These are phyloP conservation scores for Cyrtonyx montezumae DNA, from an alignment of 2,113 vertebrate genomes.

Conservation along the genomic window DNA sequence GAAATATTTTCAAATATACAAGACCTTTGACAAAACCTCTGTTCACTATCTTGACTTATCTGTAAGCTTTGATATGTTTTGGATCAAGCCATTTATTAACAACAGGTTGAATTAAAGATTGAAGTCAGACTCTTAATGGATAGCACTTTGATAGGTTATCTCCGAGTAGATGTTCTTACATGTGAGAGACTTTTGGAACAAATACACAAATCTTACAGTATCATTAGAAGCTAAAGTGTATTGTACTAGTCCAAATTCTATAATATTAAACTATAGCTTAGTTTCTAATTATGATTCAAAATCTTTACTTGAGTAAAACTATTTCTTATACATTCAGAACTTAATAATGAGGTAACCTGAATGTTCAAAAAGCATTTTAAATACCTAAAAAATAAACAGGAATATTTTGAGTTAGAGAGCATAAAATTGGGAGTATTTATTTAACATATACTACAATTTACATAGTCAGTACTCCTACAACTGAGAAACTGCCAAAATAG, in stretches of 20 bases:
- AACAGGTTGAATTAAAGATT: conserved; percentile 13
- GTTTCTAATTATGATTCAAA: not conserved
- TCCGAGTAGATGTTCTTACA: not conserved
- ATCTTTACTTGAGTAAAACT: not conserved
- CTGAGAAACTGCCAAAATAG: not conserved
- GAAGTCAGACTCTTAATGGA: conserved; percentile 6
- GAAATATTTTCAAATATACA: not conserved
- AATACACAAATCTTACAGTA: not conserved
- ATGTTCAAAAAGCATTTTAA: not conserved
- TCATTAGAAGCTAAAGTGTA: not conserved
- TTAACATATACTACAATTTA: not conserved
- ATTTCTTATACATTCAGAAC: not conserved
- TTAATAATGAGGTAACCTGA: not conserved
- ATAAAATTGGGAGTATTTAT: not conserved
- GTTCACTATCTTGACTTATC: not conserved
- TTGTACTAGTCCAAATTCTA: not conserved
- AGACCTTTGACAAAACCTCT: not conserved
- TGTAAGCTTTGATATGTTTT: not conserved
- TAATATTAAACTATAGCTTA: not conserved
- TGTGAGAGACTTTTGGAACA: not conserved
- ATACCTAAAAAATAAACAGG: not conserved
- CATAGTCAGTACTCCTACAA: not conserved
- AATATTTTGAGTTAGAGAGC: not conserved
- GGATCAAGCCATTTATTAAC: not conserved
- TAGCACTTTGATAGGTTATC: not conserved